A percentile compares a stretch with the other conserved stretches of the same genome.
phyloP scores from a whole-genome alignment of 2,113 vertebrate species.

The Microcebus griseorufus region DNA sequence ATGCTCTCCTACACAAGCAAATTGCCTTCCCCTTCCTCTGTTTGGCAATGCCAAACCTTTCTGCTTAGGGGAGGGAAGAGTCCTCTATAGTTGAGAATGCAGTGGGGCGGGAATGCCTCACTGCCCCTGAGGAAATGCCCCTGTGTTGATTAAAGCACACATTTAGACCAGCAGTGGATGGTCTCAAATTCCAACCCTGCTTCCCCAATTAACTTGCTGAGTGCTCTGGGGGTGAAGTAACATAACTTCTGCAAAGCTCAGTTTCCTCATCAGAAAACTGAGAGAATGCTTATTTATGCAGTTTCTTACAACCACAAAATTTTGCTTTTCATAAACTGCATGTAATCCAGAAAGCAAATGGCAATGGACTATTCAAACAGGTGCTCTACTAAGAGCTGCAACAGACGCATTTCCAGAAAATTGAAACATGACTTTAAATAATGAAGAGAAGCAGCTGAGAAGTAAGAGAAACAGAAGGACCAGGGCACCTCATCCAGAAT shows the following conservation, averaged over 20 bases:
- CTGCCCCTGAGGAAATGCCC: background rate
- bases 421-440: slow-evolving; percentile 4
- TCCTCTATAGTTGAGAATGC: background rate
- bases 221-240: background rate
- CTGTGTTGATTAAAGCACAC: background rate
- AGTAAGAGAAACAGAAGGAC: background rate
- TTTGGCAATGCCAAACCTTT: background rate
- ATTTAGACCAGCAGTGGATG: background rate
- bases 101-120: too few species aligned
- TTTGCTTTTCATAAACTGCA: background rate
- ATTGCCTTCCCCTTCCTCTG: background rate
- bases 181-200: background rate
- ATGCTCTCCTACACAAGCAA: background rate
- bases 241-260: background rate
- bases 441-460: background rate
- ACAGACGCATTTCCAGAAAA: background rate
- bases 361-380: background rate
- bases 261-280: background rate
- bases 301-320: background rate
- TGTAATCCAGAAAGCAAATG: background rate
- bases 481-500: background rate
- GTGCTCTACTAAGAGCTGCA: background rate
- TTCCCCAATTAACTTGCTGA: background rate
- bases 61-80: background rate
- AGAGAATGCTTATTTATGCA: background rate